Base-by-base conservation (phyloP, 2,888 invertebrate genomes). In the Caenorhabditis uteleia region DNA sequence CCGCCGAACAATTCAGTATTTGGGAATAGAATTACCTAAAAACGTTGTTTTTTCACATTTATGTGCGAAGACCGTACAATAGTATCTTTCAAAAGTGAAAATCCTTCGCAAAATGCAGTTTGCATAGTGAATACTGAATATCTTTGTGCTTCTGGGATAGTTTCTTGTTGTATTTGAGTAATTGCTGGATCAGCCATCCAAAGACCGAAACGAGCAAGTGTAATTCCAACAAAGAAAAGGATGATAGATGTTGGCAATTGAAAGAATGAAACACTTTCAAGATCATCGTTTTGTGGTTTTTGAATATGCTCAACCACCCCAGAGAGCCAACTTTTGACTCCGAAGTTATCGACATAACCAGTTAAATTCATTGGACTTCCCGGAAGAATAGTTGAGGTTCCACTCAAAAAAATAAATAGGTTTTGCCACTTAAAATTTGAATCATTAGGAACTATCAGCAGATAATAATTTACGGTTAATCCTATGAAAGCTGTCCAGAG, bases 141-240 rank as follows among this genome's bases (percentile, higher is more conserved):
- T 36, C 73, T 20, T 36, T 78, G 71, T 8, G 45, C 38, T 46
- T 79, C 79, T 2, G 70, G 70, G 10, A 79, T 67, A 1, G 71
- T 66, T 43, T 75, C 73, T 45, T 79, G 79, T 69, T 79, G 77
- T 23, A 79, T 72, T 46, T 79, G 75, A 1, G 67, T 73, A 36
- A 79, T 79, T 5, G 79, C 64, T 0, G 77, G 74, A 38, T 79
- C 79, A 3, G 77, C 75, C 14, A 79, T 60, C 79, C 79, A 79
- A 10, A 79, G 65, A 12, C 79, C 77, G 34, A 65, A 74, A 36
- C 80, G 46, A 1, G 80, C 79, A 2, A 65, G 34, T 3, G 73
- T 78, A 47, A 80, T 75, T 18, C 80, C 80, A n/a, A 70, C n/a
- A 48, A 80, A 80, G 62, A 78, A 80, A 20, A 78, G 45, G 16